Conservation (phyloP, 2,113 vertebrate genomes). For the Rhadina sibilatrix region DNA sequence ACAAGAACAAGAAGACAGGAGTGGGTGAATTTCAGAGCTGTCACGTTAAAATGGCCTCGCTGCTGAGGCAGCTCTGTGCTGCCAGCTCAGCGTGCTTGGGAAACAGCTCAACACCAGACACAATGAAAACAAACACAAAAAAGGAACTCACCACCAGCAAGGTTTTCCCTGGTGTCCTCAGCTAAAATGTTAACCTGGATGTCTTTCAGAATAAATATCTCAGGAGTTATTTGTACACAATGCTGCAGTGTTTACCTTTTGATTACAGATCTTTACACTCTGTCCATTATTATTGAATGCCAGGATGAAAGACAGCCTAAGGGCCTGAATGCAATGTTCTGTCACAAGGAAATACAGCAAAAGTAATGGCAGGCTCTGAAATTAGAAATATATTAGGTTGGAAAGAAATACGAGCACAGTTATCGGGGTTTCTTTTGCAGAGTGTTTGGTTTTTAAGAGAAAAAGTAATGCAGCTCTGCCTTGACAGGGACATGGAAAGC, state of each 20-base stretch:
- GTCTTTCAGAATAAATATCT: constrained; percentile 58
- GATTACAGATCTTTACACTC: constrained; percentile 62
- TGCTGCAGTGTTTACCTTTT: constrained; percentile 53
- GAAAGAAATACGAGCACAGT: background rate
- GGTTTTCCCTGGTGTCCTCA: constrained; percentile 30
- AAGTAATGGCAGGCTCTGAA: constrained; percentile 39
- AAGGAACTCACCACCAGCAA: constrained; percentile 1
- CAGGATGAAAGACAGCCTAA: constrained; percentile 56
- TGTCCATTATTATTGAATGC: constrained; percentile 60
- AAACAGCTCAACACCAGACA: constrained; percentile 18
- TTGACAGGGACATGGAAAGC: background rate
- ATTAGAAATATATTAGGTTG: background rate
- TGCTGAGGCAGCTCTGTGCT: background rate
- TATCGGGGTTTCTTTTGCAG: background rate
- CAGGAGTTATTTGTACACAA: constrained; percentile 51
- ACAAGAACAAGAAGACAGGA: background rate
- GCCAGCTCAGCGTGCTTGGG: background rate
- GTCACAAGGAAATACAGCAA: constrained; percentile 58
- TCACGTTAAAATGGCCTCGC: background rate
- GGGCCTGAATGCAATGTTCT: constrained; percentile 26
- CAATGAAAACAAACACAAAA: background rate
- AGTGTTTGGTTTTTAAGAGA: background rate
- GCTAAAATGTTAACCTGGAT: constrained; percentile 40
- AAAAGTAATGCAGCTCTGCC: background rate
- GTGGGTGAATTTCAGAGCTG: background rate